A percentile compares a stretch with the other conserved stretches of the same genome.
Evolutionary conservation across 2,113 vertebrate species (phyloP).

Genomic region (Murina feae): DNA sequence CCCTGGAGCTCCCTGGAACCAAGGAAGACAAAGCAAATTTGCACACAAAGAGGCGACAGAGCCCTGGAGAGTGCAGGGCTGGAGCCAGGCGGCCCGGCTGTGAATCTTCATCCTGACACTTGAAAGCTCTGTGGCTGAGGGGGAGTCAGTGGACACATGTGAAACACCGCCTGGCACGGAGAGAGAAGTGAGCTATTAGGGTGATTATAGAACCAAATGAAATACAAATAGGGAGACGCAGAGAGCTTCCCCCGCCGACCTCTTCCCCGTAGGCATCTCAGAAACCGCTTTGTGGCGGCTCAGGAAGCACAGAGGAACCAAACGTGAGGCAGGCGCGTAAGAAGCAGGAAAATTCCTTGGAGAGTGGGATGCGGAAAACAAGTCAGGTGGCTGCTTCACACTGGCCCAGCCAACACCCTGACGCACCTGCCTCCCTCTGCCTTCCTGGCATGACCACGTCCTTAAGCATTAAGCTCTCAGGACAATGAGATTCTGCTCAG

Average conservation of each 20-base stretch:
- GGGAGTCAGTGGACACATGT: background rate
- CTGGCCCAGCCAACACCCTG: background rate
- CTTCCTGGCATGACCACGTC: background rate
- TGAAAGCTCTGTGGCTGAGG: background rate
- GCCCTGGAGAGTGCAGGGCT: background rate
- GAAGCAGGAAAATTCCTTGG: background rate
- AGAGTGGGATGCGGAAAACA: background rate
- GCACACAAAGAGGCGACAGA: background rate
- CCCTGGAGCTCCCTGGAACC: background rate
- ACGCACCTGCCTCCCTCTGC: background rate
- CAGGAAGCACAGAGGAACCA: fast-evolving
- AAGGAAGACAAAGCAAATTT: background rate
- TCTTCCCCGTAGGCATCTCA: background rate
- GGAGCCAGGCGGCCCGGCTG: background rate
- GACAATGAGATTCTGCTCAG: too few species aligned
- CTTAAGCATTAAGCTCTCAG: background rate
- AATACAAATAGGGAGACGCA: background rate
- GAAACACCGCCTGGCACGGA: background rate
- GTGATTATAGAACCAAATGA: background rate
- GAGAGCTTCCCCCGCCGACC: background rate
- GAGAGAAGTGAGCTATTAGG: background rate
- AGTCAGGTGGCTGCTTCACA: too few species aligned
- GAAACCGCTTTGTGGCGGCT: background rate
- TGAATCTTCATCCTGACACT: background rate
- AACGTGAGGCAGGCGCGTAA: background rate